Base-by-base conservation (phyloP, 2,888 invertebrate genomes). In the Tachina grossa region DNA sequence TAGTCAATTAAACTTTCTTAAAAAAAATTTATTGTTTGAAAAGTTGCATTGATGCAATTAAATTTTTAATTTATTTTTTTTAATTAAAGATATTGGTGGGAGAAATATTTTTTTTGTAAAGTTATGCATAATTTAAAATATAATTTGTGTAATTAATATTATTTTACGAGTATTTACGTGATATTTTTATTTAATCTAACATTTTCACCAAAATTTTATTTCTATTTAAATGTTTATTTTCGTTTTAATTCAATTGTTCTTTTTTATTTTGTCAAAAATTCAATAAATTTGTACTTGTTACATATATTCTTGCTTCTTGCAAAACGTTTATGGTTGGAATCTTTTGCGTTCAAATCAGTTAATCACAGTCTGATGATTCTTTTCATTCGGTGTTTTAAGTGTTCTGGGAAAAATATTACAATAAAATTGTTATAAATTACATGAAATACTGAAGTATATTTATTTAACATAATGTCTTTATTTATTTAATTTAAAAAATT, bases 281-380 rank as follows among this genome's bases (percentile, higher is more conserved):
- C 65, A 66, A 76, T 55, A 69, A 47, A 1, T 59, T 59, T 49
- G 6, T 13, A 14, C 22, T 57, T 14, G 10, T 59, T 16, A 8
- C 3, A 11, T 16, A 13, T n/a, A 47, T 39, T 19, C 16, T 31
- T 13, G 63, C 49, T 39, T 19, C 16, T 31, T 13, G 63, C 49
- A 43, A 61, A 47, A 45, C 16, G 0, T 45, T 57, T 57, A 31
- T 72, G 45, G 14, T 57, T 80, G 14, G 51, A 49, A 19, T 65
- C n/a, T 41, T 22, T 39, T 39, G 5, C n/a, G 16, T 16, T 49
- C 39, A 57, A 77, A 55, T 55, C 14, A 49, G 55, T 83, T 77
- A 71, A 77, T 83, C 66, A 71, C 71, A 77, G 82, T 83, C 76
- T 77, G 31, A 19, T 83, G 82, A 49, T 65, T 72, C 57, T 49